Evolutionary conservation across 2,888 invertebrate species (phyloP).

Genomic region (Sphinx pinastri): DNA sequence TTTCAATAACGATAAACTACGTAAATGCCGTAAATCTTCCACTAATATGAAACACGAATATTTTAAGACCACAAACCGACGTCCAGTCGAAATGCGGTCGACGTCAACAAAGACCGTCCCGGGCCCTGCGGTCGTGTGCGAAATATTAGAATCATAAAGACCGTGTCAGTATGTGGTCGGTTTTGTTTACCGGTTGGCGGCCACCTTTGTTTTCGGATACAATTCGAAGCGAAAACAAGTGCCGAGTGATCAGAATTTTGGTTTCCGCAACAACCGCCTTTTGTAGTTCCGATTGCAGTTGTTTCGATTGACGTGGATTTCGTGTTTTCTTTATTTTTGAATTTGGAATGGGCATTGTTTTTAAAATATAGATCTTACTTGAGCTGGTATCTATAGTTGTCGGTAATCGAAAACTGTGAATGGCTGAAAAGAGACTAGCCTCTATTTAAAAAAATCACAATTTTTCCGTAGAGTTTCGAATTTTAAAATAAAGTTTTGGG

Average conservation of each 20-base stretch:
- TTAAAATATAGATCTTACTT: background rate
- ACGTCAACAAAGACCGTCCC: conserved; percentile 55
- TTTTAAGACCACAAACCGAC: conserved; percentile 44
- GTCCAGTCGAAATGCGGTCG: conserved; percentile 52
- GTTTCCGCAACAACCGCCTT: background rate
- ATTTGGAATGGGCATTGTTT: background rate
- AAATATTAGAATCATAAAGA: conserved; percentile 39
- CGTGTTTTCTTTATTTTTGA: background rate
- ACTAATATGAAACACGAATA: conserved; percentile 35
- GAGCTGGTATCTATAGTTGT: no score
- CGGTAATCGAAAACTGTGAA: no score
- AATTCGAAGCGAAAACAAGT: conserved; percentile 3
- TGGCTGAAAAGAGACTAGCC: no score
- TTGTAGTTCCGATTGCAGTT: conserved; percentile 11
- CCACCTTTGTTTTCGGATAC: conserved; percentile 19
- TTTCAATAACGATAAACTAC: conserved; percentile 9
- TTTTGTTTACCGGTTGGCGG: conserved; percentile 15
- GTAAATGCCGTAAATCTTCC: conserved; percentile 26
- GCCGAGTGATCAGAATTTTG: conserved; percentile 6
- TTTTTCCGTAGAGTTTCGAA: no score
- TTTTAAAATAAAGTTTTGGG: no score
- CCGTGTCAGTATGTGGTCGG: conserved; percentile 22
- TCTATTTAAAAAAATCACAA: no score
- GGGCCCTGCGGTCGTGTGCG: conserved; percentile 51
- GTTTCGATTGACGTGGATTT: conserved; percentile 9